Evolutionary conservation across 1,140 invertebrate species (phyloP).

Genomic region (Hyles vespertilio): DNA sequence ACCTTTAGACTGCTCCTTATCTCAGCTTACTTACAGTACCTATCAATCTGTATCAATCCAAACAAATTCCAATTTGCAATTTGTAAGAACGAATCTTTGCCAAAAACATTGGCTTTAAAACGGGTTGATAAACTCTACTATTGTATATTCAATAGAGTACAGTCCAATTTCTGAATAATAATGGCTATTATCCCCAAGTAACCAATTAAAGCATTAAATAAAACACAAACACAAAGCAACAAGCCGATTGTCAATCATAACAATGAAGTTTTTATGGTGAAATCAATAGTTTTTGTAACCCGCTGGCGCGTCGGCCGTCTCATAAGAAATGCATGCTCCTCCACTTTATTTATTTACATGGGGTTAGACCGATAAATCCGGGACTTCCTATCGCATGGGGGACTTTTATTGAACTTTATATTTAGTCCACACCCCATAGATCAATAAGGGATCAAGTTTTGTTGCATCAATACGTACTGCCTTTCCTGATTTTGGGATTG

Average conservation of each 20-base stretch:
- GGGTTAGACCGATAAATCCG: constrained; percentile 69
- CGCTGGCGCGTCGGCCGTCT: constrained; percentile 43
- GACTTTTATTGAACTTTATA: constrained; percentile 72
- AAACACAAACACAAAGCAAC: too few relatives aligned
- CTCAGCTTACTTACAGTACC: too few relatives aligned
- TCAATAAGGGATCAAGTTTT: constrained; percentile 52
- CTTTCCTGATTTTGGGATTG: background rate
- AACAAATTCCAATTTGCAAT: too few relatives aligned
- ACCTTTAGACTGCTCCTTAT: too few relatives aligned
- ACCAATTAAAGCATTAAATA: too few relatives aligned
- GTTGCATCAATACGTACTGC: constrained; percentile 21
- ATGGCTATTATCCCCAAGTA: too few relatives aligned
- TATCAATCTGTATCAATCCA: too few relatives aligned
- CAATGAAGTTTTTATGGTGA: constrained; percentile 22
- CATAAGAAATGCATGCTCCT: constrained; percentile 68
- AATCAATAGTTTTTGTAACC: constrained; percentile 62
- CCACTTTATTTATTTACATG: constrained; percentile 72
- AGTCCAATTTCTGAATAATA: too few relatives aligned
- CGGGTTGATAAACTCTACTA: too few relatives aligned
- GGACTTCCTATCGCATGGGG: constrained; percentile 57
- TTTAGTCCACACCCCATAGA: constrained; percentile 60
- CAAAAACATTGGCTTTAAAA: too few relatives aligned
- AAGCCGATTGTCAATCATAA: constrained; percentile 24
- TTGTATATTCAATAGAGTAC: too few relatives aligned
- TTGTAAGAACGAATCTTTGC: too few relatives aligned